Evolutionary conservation across 2,113 vertebrate genomes (phyloP).

Genomic region (Tragelaphus scriptus): DNA sequence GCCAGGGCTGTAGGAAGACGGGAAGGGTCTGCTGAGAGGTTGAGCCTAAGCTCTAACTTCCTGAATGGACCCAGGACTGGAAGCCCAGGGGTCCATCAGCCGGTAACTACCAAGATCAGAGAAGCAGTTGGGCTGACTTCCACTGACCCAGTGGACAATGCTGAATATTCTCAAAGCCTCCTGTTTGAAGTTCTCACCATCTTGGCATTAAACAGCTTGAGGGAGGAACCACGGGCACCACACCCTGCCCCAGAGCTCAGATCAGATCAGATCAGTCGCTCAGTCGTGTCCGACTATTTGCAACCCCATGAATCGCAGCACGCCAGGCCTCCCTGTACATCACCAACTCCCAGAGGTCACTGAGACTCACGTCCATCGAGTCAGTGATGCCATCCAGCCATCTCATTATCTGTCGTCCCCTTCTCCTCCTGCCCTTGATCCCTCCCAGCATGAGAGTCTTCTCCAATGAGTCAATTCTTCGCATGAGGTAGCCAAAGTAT

Average conservation of each 20-base stretch:
- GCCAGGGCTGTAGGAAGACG: not conserved
- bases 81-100: not conserved
- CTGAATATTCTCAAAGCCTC: not conserved
- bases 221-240: not conserved
- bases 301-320: too few species aligned
- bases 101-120: not conserved
- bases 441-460: too few species aligned
- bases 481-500: not conserved
- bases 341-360: too few species aligned
- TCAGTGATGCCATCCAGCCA: too few species aligned
- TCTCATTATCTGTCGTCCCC: too few species aligned
- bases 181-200: not conserved
- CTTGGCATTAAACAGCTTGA: not conserved
- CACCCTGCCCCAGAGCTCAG: not conserved
- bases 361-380: too few species aligned
- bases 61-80: not conserved
- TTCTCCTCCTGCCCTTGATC: too few species aligned
- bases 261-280: too few species aligned
- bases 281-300: too few species aligned
- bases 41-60: not conserved
- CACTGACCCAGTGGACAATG: not conserved
- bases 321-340: too few species aligned
- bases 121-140: not conserved
- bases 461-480: too few species aligned
- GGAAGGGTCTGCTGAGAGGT: not conserved